These are phyloP conservation scores for Tadarida brasiliensis DNA, from an alignment of 2,797 vertebrate genomes.

Conservation along the genomic window DNA sequence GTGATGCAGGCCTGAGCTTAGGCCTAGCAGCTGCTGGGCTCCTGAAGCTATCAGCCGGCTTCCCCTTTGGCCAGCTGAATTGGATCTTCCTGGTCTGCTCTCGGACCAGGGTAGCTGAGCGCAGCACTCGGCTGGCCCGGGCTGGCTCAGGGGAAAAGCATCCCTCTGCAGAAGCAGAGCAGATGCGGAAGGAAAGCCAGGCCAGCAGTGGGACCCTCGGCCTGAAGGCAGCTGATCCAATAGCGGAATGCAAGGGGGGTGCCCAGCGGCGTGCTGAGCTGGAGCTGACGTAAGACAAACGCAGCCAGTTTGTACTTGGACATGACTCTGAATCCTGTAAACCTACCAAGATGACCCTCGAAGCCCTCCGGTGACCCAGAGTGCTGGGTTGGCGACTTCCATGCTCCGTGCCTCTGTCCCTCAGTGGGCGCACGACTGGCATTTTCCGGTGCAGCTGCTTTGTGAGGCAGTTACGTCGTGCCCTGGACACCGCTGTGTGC, in stretches of 20 bases:
- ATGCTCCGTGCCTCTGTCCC: background rate
- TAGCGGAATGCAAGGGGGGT: background rate
- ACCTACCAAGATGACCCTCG: background rate
- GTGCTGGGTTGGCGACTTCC: background rate
- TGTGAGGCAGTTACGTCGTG: background rate
- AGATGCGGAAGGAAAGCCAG: background rate
- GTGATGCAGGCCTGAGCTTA: background rate
- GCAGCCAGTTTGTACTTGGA: background rate
- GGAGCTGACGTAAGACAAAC: background rate
- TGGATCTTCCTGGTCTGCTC: background rate
- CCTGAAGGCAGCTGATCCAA: background rate
- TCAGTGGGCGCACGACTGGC: background rate
- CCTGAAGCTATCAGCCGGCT: background rate
- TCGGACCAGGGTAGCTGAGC: background rate
- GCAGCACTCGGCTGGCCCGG: background rate
- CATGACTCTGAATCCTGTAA: background rate
- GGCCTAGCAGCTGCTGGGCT: background rate
- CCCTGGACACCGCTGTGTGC: background rate
- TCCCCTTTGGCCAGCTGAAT: background rate
- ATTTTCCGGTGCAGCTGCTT: background rate
- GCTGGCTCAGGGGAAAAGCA: background rate
- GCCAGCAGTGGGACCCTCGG: background rate
- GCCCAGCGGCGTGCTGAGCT: background rate
- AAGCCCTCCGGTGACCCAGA: background rate
- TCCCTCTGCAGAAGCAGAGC: background rate